A percentile compares a stretch with the other conserved stretches of the same genome.
Evolutionary conservation across 2,113 vertebrate genomes (phyloP).

Genomic region (Centropus bengalensis): DNA sequence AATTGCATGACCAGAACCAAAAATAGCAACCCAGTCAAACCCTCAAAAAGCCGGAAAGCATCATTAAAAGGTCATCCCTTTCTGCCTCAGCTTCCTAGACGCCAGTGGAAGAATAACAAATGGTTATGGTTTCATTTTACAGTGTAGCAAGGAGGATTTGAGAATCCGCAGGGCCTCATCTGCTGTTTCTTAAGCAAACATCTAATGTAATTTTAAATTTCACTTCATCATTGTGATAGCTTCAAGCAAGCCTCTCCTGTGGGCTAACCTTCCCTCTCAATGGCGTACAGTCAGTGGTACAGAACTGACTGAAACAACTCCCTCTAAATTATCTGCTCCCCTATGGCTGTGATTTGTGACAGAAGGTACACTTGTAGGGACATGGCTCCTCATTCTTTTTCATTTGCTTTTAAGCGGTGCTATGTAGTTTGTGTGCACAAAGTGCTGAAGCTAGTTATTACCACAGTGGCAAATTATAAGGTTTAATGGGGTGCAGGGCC

Average conservation of each 20-base stretch:
- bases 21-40: slow-evolving; percentile 39
- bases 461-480: background rate
- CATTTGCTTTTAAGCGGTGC: background rate
- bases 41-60: slow-evolving; percentile 54
- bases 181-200: slow-evolving; percentile 78
- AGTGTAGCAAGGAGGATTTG: slow-evolving; percentile 63
- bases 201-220: slow-evolving; percentile 78
- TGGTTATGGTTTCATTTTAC: slow-evolving; percentile 71
- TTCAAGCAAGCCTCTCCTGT: slow-evolving; percentile 30
- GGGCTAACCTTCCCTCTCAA: background rate
- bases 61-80: slow-evolving; percentile 69
- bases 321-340: background rate
- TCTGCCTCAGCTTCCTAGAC: slow-evolving; percentile 37
- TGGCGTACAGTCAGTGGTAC: background rate
- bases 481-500: background rate
- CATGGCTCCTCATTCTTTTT: background rate
- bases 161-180: slow-evolving; percentile 75
- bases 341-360: background rate
- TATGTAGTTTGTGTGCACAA: background rate
- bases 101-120: slow-evolving; percentile 54
- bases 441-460: background rate
- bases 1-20: slow-evolving; percentile 29
- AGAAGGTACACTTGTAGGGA: background rate
- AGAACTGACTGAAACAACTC: slow-evolving; percentile 12
- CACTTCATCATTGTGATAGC: slow-evolving; percentile 69